These are phyloP conservation scores for Heliconius aoede DNA, from an alignment of 2,888 invertebrate genomes.

Conservation along the genomic window DNA sequence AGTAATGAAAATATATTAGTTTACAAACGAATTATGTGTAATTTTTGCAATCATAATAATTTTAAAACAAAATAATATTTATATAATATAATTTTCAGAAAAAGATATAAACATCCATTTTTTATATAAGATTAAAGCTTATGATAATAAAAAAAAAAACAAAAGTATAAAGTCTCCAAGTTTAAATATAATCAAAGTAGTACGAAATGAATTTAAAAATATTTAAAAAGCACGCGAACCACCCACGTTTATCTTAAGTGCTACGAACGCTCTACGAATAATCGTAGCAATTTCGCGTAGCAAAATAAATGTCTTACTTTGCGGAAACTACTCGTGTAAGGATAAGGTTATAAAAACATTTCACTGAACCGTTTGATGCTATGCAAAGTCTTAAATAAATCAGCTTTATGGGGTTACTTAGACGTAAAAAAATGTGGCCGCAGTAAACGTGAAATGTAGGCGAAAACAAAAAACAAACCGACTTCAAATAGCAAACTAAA, in stretches of 20 bases:
- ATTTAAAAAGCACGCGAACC: conserved; percentile 29
- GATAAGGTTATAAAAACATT: conserved; percentile 32
- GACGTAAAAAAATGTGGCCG: conserved; percentile 66
- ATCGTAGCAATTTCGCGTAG: conserved; percentile 29
- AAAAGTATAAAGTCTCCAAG: background rate
- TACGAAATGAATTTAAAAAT: conserved; percentile 9
- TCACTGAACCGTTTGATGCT: conserved; percentile 32
- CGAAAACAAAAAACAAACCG: conserved; percentile 47
- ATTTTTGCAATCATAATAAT: too few relatives aligned
- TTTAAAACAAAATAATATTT: too few relatives aligned
- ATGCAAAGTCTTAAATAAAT: conserved; percentile 45
- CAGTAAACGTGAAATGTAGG: conserved; percentile 74
- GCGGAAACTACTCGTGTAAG: conserved; percentile 33
- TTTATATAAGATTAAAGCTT: background rate
- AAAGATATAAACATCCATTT: background rate
- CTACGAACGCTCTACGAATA: conserved; percentile 31
- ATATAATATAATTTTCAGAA: too few relatives aligned
- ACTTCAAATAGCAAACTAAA: too few relatives aligned
- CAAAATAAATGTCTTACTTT: conserved; percentile 32
- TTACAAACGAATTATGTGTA: too few relatives aligned
- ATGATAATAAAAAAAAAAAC: background rate
- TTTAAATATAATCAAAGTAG: background rate
- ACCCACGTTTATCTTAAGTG: conserved; percentile 31
- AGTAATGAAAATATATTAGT: background rate
- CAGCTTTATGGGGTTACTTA: conserved; percentile 48